A percentile compares a stretch with the other conserved stretches of the same genome.
These are phyloP conservation scores for Cistogaster globosa DNA, from an alignment of 2,888 invertebrate species.

Conservation along the genomic window DNA sequence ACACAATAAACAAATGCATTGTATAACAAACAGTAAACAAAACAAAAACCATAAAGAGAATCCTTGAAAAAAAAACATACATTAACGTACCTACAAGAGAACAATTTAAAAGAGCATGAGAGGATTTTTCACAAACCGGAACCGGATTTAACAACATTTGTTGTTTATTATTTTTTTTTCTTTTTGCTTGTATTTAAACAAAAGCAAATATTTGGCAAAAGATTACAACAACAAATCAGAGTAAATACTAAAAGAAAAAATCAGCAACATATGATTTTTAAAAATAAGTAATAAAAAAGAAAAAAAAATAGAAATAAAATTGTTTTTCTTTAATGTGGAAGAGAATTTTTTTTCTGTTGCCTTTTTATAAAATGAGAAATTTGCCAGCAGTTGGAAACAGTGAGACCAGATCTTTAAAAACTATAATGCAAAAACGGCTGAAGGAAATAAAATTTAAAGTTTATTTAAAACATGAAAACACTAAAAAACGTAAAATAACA, in stretches of 20 bases:
- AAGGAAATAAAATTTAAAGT: too few species aligned
- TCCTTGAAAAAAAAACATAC: background rate
- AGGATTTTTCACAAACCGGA: constrained; percentile 69
- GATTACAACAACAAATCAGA: constrained; percentile 22
- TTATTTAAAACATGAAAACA: too few species aligned
- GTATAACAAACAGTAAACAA: constrained; percentile 40
- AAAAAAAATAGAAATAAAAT: background rate
- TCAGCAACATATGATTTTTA: constrained; percentile 48
- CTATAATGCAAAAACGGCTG: too few species aligned
- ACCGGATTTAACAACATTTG: constrained; percentile 72
- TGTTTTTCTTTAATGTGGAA: background rate
- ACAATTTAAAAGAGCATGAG: constrained; percentile 39
- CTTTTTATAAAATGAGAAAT: background rate
- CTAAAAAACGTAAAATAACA: too few species aligned
- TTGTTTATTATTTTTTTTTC: too few species aligned
- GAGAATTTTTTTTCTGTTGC: background rate
- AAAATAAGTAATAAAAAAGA: background rate
- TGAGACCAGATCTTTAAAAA: too few species aligned
- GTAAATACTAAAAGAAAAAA: constrained; percentile 14
- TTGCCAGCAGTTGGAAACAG: background rate
- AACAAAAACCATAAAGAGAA: constrained; percentile 51
- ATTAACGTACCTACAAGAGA: background rate
- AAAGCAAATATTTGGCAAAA: constrained; percentile 11
- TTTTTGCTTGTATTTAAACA: constrained; percentile 8
- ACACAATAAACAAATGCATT: constrained; percentile 25